Conservation (phyloP, 2,797 vertebrate genomes). For the Crocidura indochinensis region DNA sequence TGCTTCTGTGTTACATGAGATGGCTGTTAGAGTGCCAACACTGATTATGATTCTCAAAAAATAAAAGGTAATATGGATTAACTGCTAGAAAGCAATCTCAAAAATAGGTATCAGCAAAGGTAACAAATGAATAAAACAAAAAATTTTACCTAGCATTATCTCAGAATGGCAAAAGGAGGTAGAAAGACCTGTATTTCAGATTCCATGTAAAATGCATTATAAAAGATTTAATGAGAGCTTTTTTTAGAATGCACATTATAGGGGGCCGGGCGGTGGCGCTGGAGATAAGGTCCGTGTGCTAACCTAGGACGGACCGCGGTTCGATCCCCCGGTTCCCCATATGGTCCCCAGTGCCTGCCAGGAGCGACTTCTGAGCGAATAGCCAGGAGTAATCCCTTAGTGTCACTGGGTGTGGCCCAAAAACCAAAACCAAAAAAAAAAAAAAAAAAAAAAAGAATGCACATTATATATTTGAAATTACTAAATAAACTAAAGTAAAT, state of each 20-base stretch:
- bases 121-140: background rate
- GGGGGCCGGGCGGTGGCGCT: no score
- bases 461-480: conserved; percentile 15
- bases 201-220: rapidly evolving
- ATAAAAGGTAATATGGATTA: background rate
- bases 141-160: background rate
- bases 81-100: background rate
- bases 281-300: no score
- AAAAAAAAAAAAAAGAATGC: no score
- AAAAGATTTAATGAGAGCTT: background rate
- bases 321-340: no score
- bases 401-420: no score
- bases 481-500: conserved; percentile 25
- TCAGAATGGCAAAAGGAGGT: background rate
- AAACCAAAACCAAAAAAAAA: no score
- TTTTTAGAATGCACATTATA: background rate
- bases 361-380: no score
- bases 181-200: background rate
- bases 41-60: background rate
- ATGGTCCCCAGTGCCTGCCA: no score
- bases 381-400: no score
- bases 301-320: no score
- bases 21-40: background rate
- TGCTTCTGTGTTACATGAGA: rapidly evolving
- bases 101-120: rapidly evolving